Conservation (phyloP, 2,113 vertebrate genomes). For the Myotis yumanensis region DNA sequence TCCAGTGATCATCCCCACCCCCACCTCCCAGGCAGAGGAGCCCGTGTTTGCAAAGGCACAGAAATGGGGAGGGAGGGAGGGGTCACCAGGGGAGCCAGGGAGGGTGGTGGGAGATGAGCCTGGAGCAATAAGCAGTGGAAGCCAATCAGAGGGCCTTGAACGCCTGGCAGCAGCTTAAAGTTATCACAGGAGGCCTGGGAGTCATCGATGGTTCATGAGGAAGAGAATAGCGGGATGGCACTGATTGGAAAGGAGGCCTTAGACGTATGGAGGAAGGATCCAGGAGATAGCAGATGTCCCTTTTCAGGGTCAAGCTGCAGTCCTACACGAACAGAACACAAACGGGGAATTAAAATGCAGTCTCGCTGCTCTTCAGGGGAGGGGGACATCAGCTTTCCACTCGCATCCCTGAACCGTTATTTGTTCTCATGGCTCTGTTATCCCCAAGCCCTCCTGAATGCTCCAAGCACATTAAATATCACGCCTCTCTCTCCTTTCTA, state of each 20-base stretch:
- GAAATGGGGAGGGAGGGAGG: background rate
- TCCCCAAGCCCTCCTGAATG: background rate
- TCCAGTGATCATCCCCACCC: background rate
- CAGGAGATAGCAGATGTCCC: background rate
- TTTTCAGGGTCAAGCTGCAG: background rate
- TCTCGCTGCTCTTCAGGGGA: background rate
- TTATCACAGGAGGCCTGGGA: background rate
- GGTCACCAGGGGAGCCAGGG: background rate
- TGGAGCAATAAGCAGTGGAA: background rate
- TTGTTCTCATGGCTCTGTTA: background rate
- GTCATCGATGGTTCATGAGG: background rate
- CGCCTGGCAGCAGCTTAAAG: background rate
- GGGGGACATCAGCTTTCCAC: background rate
- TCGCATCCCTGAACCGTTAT: background rate
- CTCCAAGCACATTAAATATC: background rate
- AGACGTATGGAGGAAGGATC: background rate
- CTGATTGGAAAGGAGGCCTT: background rate
- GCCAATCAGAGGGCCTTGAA: background rate
- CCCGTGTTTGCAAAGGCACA: background rate
- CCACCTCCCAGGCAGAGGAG: background rate
- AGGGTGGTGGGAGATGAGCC: background rate
- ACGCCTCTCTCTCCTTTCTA: rapidly evolving
- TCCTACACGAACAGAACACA: background rate
- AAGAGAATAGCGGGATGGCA: background rate
- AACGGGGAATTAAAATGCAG: background rate